Conservation (phyloP, 1,140 invertebrate species). For the Drosophila ogumai region DNA sequence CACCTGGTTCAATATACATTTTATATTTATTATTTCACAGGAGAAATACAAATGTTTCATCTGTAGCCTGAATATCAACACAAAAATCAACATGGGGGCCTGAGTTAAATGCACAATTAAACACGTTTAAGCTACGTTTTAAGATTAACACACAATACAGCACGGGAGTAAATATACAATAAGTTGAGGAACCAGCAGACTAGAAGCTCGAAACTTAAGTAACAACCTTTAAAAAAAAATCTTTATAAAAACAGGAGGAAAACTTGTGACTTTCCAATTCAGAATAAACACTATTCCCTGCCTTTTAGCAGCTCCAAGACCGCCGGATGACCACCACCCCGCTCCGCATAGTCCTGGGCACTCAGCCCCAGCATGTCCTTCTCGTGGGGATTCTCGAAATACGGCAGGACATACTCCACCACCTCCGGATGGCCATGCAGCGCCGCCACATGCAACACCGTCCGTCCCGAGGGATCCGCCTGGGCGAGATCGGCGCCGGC, state of each 20-base stretch:
- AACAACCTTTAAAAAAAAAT: not conserved
- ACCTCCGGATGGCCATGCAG: conserved; percentile 84
- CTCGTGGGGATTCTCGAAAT: conserved; percentile 72
- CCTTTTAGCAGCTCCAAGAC: conserved; percentile 51
- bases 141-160: conserved; percentile 5
- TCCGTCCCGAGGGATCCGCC: conserved; percentile 87
- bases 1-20: not conserved
- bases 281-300: not conserved
- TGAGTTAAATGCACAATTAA: conserved; percentile 3
- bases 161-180: not conserved
- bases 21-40: not conserved
- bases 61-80: not conserved
- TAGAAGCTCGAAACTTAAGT: conserved; percentile 6
- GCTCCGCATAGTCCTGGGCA: conserved; percentile 85
- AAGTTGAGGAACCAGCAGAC: conserved; percentile 10
- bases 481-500: conserved; percentile 89
- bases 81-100: not conserved
- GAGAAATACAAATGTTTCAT: not conserved
- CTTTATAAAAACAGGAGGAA: not conserved
- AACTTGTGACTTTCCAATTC: not conserved
- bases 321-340: conserved; percentile 64
- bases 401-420: conserved; percentile 85
- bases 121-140: not conserved
- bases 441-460: conserved; percentile 87
- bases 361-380: conserved; percentile 85